phyloP scores from a whole-genome alignment of 2,797 vertebrate genomes.

The Halcyon badia region DNA sequence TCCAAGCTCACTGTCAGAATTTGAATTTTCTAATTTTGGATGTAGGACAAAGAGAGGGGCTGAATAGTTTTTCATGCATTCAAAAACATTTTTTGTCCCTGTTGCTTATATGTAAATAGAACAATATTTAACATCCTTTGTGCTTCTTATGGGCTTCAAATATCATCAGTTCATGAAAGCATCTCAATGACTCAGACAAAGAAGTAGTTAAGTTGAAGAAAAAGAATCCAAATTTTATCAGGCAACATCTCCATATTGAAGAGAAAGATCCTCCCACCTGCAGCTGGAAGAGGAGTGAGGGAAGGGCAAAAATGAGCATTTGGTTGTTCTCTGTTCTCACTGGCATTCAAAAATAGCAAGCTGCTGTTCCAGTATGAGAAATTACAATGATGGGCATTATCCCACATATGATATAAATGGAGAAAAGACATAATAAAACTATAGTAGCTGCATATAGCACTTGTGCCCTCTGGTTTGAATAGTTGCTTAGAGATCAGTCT shows the following conservation, averaged over 20 bases:
- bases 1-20: background rate
- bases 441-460: background rate
- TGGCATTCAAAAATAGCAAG: background rate
- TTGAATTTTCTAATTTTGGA: background rate
- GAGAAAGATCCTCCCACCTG: constrained; percentile 40
- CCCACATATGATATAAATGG: background rate
- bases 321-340: background rate
- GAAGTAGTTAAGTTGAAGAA: background rate
- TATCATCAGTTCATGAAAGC: background rate
- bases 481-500: background rate
- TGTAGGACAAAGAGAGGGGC: background rate
- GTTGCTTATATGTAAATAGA: background rate
- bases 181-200: constrained; percentile 15
- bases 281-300: constrained; percentile 20
- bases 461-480: background rate
- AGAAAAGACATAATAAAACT: constrained; percentile 25
- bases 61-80: background rate
- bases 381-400: constrained; percentile 39
- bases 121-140: background rate
- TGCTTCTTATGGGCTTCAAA: background rate
- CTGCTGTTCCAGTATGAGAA: background rate
- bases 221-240: background rate
- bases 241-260: background rate
- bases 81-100: background rate
- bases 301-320: constrained; percentile 20